These are phyloP conservation scores for Calephelis nemesis DNA, from an alignment of 1,140 invertebrate genomes.

Conservation along the genomic window DNA sequence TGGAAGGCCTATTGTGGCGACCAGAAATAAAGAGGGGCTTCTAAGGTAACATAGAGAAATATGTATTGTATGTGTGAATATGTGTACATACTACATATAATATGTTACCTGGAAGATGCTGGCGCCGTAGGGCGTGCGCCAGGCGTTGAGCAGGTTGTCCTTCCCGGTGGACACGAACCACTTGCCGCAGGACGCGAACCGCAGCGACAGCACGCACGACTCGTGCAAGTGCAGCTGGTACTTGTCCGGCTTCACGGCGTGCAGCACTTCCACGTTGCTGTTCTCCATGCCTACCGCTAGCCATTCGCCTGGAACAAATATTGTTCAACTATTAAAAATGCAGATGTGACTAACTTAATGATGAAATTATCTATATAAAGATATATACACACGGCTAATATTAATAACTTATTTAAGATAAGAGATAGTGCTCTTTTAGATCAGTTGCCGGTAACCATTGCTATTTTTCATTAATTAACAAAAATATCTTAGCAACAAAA, in stretches of 20 bases:
- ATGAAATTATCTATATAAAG: too few species aligned
- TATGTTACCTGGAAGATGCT: conserved; percentile 97
- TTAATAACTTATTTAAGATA: too few species aligned
- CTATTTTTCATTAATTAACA: too few species aligned
- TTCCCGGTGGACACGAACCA: conserved; percentile 99
- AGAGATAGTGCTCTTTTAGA: too few species aligned
- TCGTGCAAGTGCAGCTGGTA: conserved; percentile 99
- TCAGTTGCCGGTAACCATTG: too few species aligned
- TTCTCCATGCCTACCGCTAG: conserved; percentile 99
- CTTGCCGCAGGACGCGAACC: conserved; percentile 98
- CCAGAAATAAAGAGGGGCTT: too few species aligned
- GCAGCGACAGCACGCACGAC: conserved; percentile 97
- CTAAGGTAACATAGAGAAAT: too few species aligned
- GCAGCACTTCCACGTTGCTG: conserved; percentile 97
- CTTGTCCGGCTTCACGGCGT: conserved; percentile 96
- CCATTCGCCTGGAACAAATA: conserved; percentile 93
- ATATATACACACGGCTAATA: too few species aligned
- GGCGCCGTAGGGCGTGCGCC: conserved; percentile 98
- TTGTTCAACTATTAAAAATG: too few species aligned
- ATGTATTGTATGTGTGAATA: background rate
- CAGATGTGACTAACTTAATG: too few species aligned
- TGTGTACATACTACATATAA: background rate
- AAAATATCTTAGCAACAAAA: too few species aligned
- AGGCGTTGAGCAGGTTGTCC: conserved; percentile 98
- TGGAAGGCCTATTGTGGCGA: too few species aligned